Evolutionary conservation across 1,140 invertebrate genomes (phyloP).

Genomic region (Eurosta solidaginis): DNA sequence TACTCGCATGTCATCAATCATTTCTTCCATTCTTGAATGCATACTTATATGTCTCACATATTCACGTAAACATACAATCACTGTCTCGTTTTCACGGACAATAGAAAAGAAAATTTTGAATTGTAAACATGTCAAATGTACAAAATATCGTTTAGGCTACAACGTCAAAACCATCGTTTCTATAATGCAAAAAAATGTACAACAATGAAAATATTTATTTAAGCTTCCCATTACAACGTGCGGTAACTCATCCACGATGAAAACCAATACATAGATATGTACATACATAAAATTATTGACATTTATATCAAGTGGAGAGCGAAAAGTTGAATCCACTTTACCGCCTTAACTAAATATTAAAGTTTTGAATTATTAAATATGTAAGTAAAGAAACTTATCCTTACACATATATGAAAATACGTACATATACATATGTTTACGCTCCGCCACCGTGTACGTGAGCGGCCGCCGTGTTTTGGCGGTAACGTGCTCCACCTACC

Average conservation of each 20-base stretch:
- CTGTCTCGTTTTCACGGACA: not conserved
- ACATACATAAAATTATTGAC: not conserved
- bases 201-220: conserved; percentile 27
- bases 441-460: too few species aligned
- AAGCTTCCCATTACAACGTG: not conserved
- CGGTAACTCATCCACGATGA: too few species aligned
- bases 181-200: not conserved
- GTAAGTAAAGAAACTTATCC: too few species aligned
- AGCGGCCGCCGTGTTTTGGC: too few species aligned
- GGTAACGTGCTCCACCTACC: too few species aligned
- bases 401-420: too few species aligned
- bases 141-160: conserved; percentile 32
- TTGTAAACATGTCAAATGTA: conserved; percentile 34
- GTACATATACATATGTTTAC: too few species aligned
- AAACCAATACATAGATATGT: too few species aligned
- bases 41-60: not conserved
- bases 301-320: conserved; percentile 10
- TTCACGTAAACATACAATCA: not conserved
- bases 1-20: conserved; percentile 38
- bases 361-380: too few species aligned
- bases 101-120: not conserved
- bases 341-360: not conserved
- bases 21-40: not conserved
- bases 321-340: not conserved
- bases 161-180: conserved; percentile 17